Evolutionary conservation across 2,113 vertebrate species (phyloP).

Genomic region (Triplophysa siluroides): DNA sequence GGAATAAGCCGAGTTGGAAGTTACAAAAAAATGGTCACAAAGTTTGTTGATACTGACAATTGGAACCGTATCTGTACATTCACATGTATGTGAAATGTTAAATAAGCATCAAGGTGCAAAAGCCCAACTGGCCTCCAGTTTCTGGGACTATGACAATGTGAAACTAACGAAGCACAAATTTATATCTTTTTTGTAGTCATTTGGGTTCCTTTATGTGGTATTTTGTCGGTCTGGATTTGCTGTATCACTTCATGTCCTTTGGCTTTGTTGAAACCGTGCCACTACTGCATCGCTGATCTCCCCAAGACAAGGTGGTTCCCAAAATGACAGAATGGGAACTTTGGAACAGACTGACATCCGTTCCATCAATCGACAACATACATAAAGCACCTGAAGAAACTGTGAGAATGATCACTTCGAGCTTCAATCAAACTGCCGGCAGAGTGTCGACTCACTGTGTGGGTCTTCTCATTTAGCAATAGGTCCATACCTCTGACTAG

Average conservation of each 20-base stretch:
- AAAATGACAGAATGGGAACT: conserved; percentile 31
- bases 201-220: conserved; percentile 69
- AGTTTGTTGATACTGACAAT: conserved; percentile 40
- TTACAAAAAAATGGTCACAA: conserved; percentile 12
- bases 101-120: conserved; percentile 62
- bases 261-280: conserved; percentile 33
- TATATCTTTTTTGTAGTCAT: conserved; percentile 73
- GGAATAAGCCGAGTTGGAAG: conserved; percentile 51
- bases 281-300: conserved; percentile 40
- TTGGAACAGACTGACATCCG: neutral
- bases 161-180: conserved; percentile 82
- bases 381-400: neutral
- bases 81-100: conserved; percentile 77
- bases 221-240: conserved; percentile 63
- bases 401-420: conserved; percentile 1
- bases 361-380: conserved; percentile 1
- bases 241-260: conserved; percentile 46
- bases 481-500: neutral
- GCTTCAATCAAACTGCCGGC: conserved; percentile 35
- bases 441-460: conserved; percentile 12
- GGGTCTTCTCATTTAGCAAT: conserved; percentile 22
- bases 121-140: conserved; percentile 61
- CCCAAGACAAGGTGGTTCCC: neutral
- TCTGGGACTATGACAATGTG: conserved; percentile 60
- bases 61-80: conserved; percentile 72